A percentile compares a stretch with the other conserved stretches of the same genome.
Conservation (phyloP, 2,113 vertebrate genomes). For the Pavo muticus region DNA sequence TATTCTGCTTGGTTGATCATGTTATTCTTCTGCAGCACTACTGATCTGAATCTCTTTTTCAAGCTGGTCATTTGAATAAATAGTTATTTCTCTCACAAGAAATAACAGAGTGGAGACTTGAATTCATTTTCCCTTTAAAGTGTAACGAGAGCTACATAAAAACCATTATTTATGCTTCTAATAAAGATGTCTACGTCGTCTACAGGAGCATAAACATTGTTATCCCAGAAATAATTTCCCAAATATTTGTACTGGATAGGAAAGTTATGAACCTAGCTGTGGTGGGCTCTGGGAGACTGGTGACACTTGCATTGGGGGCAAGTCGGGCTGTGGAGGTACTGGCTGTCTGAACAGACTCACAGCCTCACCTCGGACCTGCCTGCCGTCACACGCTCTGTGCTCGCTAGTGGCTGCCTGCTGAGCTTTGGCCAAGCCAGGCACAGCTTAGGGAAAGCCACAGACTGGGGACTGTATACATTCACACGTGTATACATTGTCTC, state of each 20-base stretch:
- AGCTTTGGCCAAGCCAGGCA: background rate
- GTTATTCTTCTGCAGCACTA: background rate
- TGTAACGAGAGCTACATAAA: background rate
- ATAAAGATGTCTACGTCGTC: background rate
- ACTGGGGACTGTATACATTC: background rate
- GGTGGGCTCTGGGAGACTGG: background rate
- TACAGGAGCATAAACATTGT: background rate
- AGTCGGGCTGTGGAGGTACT: background rate
- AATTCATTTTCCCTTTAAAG: background rate
- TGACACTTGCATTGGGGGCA: background rate
- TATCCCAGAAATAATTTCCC: background rate
- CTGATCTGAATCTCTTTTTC: background rate
- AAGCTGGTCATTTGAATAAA: background rate
- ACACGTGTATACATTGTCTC: background rate
- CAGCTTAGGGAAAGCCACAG: background rate
- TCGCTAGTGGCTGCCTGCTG: background rate
- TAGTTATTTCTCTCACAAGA: background rate
- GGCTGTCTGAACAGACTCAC: rapidly evolving
- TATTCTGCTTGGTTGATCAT: background rate
- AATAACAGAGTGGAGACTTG: background rate
- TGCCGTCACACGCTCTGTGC: no score
- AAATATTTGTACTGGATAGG: background rate
- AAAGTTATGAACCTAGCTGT: background rate
- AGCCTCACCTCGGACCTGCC: background rate
- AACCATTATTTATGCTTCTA: background rate